Base-by-base conservation (phyloP, 1,140 invertebrate species). In the Callitettix versicolor region DNA sequence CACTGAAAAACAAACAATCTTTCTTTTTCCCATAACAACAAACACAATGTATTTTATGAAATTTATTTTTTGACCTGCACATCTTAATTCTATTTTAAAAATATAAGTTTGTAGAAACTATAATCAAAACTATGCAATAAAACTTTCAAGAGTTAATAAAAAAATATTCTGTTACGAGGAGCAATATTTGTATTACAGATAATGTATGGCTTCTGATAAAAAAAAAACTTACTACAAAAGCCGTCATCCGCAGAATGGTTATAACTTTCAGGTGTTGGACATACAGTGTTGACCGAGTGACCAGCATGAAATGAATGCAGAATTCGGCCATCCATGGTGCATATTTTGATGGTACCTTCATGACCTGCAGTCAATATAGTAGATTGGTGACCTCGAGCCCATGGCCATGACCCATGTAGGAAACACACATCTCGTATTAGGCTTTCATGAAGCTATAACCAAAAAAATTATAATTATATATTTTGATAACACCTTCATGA, bases 291-390 rank as follows among this genome's bases (percentile, higher is more conserved):
- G 7, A 73, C 62, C n/a, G 59, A 58, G 58, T 75, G 73, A 22
- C 70, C 72, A 52, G 71, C 68, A 60, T 73, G 67, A 59, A 73
- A 73, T 18, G 64, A 61, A 55, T 76, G 72, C 15, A 75, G 55
- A 12, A 70, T 63, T 49, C 69, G 63, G 4, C 73, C 73, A 63
- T 76, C 73, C 36, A 72, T 59, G 7, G 71, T 72, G 24, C 67
- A 70, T 2, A 73, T 66, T 65, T 75, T 76, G 57, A 69, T 73
- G 4, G 71, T 69, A 6, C 74, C 74, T 62, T 75, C 73, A 43
- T 58, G 58, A 22, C 68, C 68, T 18, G 69, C 67, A 5, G 70
- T 71, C 11, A 75, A 38, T 36, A 76, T 63, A 5, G 68, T 67
- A 58, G 67, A 68, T 53, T 72, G 66, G 22, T 65, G 62, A 26